These are phyloP conservation scores for Micromesistius poutassou DNA, from an alignment of 2,797 vertebrate species.

Conservation along the genomic window DNA sequence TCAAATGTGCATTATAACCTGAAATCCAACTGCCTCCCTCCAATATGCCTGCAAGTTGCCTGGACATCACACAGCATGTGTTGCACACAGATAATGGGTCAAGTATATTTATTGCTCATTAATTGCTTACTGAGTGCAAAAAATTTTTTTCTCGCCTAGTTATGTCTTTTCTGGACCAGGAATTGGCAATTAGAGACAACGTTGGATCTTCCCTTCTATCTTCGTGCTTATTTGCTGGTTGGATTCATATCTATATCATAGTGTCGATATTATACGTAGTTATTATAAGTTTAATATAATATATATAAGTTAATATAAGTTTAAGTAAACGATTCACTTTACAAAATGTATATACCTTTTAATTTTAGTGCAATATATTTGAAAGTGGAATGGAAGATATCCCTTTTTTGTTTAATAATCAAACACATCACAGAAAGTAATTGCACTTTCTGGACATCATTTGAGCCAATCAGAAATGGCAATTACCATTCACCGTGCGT, in stretches of 20 bases:
- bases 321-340: not conserved
- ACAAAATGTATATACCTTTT: not conserved
- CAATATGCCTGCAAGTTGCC: not conserved
- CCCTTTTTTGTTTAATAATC: too few species aligned
- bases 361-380: not conserved
- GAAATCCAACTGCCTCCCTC: not conserved
- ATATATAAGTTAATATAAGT: too few species aligned
- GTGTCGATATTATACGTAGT: not conserved
- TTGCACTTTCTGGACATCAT: not conserved
- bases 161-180: not conserved
- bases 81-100: not conserved
- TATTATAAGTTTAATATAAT: too few species aligned
- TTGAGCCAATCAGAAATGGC: not conserved
- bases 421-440: too few species aligned
- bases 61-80: not conserved
- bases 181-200: not conserved
- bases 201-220: not conserved
- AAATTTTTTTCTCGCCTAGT: too few species aligned
- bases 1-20: not conserved
- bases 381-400: too few species aligned
- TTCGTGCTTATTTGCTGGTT: not conserved
- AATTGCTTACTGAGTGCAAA: not conserved
- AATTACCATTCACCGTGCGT: not conserved
- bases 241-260: not conserved
- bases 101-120: not conserved